Conservation (phyloP, 2,797 vertebrate species). For the Catharus ustulatus region DNA sequence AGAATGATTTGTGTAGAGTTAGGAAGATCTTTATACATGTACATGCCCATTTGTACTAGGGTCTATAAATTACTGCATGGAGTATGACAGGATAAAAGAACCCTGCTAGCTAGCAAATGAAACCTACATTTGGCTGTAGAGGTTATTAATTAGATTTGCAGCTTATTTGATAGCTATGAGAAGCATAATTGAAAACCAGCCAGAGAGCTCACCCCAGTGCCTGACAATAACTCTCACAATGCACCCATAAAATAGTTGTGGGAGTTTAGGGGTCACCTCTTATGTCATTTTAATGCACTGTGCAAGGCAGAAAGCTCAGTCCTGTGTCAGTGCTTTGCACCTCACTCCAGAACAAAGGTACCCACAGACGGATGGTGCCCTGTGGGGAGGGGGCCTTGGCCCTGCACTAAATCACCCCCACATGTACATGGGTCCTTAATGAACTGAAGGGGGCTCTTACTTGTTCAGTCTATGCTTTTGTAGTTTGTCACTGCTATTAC, state of each 20-base stretch:
- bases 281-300: not conserved
- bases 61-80: not conserved
- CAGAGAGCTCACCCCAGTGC: not conserved
- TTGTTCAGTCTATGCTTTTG: not conserved
- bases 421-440: not conserved
- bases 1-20: not conserved
- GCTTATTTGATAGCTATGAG: not conserved
- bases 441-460: not conserved
- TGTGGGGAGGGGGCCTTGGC: not conserved
- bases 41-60: not conserved
- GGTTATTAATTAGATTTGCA: not conserved
- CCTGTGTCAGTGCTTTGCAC: not conserved
- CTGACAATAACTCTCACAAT: not conserved
- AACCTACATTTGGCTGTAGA: not conserved
- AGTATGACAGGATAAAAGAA: not conserved
- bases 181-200: not conserved
- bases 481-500: not conserved
- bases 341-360: not conserved
- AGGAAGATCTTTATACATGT: not conserved
- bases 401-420: not conserved
- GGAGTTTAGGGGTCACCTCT: not conserved
- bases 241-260: not conserved
- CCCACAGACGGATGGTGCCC: fast-evolving
- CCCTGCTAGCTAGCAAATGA: not conserved
- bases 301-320: not conserved